Percentiles rank a stretch among this genome's conserved stretches.
Evolutionary conservation across 2,888 invertebrate genomes (phyloP).

Genomic region (Polyommatus icarus): DNA sequence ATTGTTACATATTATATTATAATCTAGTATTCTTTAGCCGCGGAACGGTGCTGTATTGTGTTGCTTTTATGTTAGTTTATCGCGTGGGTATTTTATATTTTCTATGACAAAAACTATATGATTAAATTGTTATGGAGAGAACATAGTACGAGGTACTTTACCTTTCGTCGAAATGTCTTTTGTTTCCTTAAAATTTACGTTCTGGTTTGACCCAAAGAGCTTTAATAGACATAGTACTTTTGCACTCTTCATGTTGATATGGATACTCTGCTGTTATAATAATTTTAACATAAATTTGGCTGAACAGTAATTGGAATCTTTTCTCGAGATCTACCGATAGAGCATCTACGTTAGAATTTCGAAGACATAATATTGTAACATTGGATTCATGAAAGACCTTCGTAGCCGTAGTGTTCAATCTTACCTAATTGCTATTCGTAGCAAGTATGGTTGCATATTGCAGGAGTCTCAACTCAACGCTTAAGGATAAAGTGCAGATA

Average conservation of each 20-base stretch:
- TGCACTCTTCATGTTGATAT: no score
- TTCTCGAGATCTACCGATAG: no score
- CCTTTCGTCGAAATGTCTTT: not conserved
- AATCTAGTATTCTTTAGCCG: not conserved
- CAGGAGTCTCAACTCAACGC: not conserved
- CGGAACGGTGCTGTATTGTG: not conserved
- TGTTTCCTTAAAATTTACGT: no score
- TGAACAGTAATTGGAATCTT: no score
- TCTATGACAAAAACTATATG: not conserved
- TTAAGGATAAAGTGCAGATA: not conserved
- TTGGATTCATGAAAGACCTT: not conserved
- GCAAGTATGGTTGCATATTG: not conserved
- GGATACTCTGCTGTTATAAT: no score
- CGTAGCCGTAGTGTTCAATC: not conserved
- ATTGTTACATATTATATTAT: not conserved
- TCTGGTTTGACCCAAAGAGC: no score
- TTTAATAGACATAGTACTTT: no score
- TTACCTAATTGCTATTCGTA: conserved; percentile 1
- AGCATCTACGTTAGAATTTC: no score
- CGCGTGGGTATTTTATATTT: not conserved
- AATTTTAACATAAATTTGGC: no score
- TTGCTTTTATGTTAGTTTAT: not conserved
- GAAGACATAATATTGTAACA: not conserved
- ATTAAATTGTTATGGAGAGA: not conserved
- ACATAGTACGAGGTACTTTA: not conserved